Evolutionary conservation across 2,888 invertebrate genomes (phyloP).

Genomic region (Digitonthophagus gazella): DNA sequence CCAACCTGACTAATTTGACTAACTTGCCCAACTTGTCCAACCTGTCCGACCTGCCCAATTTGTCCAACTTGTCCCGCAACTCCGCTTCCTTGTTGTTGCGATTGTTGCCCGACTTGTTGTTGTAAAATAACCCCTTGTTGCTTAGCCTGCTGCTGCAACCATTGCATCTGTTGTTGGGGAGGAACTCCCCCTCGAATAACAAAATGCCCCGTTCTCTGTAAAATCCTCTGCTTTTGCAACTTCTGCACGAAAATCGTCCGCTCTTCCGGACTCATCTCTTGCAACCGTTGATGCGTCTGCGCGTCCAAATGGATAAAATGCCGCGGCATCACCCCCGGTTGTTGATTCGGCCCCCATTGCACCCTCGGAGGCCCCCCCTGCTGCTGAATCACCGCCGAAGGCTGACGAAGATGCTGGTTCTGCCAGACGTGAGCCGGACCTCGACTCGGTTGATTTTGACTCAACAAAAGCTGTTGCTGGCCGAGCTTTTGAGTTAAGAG

Average conservation of each 20-base stretch:
- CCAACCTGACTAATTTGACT: constrained; percentile 23
- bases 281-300: constrained; percentile 78
- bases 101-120: constrained; percentile 42
- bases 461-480: constrained; percentile 13
- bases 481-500: constrained; percentile 21
- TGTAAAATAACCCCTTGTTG: constrained; percentile 49
- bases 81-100: constrained; percentile 49
- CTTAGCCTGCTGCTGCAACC: constrained; percentile 51
- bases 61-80: constrained; percentile 29
- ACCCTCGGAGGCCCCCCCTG: constrained; percentile 43
- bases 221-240: constrained; percentile 63
- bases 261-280: constrained; percentile 77
- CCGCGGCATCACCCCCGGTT: constrained; percentile 48
- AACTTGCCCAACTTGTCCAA: constrained; percentile 18
- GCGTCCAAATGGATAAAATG: constrained; percentile 81
- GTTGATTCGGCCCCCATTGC: constrained; percentile 42
- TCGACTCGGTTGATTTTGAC: constrained; percentile 21
- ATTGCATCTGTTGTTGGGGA: constrained; percentile 51
- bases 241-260: constrained; percentile 77
- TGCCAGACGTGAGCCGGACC: constrained; percentile 16
- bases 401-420: constrained; percentile 52
- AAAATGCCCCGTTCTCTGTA: constrained; percentile 48
- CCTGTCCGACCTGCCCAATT: constrained; percentile 16
- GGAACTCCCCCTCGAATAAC: constrained; percentile 49
- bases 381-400: constrained; percentile 46